Evolutionary conservation across 2,888 invertebrate genomes (phyloP).

Genomic region (Cantharis rufa): DNA sequence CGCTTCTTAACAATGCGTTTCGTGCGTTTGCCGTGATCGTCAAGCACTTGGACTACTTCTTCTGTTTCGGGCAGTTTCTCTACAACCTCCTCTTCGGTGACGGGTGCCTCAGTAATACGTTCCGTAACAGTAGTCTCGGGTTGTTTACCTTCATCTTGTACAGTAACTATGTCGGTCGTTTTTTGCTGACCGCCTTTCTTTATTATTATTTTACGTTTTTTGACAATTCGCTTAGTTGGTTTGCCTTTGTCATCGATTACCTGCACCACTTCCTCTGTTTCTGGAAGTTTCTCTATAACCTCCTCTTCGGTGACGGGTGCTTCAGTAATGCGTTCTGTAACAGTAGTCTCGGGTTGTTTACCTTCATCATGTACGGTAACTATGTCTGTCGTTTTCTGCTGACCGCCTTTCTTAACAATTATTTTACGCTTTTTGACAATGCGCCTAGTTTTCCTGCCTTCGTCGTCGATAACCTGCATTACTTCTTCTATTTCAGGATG

Average conservation of each 20-base stretch:
- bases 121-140: constrained; percentile 47
- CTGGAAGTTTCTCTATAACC: constrained; percentile 36
- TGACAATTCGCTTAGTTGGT: constrained; percentile 47
- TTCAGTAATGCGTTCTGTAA: neutral
- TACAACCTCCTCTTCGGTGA: constrained; percentile 31
- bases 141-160: constrained; percentile 45
- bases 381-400: constrained; percentile 54
- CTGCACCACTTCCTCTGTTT: constrained; percentile 36
- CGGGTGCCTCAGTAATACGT: constrained; percentile 33
- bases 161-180: constrained; percentile 52
- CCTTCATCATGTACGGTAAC: constrained; percentile 45
- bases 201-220: constrained; percentile 40
- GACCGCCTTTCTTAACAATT: constrained; percentile 19
- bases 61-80: constrained; percentile 25
- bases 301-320: constrained; percentile 33
- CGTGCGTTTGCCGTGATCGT: constrained; percentile 47
- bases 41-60: constrained; percentile 46
- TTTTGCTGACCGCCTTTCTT: constrained; percentile 46
- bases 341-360: constrained; percentile 41
- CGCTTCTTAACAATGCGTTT: constrained; percentile 23
- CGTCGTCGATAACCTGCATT: constrained; percentile 39
- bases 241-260: constrained; percentile 7
- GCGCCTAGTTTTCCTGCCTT: constrained; percentile 40
- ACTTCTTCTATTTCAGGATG: constrained; percentile 34
- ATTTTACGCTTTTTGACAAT: constrained; percentile 47